phyloP scores from a whole-genome alignment of 2,797 vertebrate genomes.

The Tenualosa thibaudeaui region DNA sequence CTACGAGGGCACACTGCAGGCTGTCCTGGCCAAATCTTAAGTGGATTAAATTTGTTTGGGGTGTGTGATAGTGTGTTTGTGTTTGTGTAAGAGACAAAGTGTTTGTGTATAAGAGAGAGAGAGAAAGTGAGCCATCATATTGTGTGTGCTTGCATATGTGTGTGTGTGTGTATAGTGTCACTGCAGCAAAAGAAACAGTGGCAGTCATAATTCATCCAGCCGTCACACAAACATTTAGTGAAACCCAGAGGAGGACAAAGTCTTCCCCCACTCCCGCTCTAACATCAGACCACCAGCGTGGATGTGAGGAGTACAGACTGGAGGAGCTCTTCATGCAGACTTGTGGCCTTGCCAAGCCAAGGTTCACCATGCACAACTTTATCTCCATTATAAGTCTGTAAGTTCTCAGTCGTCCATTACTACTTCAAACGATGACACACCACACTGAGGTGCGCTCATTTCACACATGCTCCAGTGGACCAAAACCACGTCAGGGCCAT shows the following conservation, averaged over 20 bases:
- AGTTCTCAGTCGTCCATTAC: too few species aligned
- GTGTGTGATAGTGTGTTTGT: neutral
- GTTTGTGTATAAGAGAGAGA: conserved; percentile 20
- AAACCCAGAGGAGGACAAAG: neutral
- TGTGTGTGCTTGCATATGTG: neutral
- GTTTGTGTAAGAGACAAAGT: neutral
- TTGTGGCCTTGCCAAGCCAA: too few species aligned
- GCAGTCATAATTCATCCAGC: neutral
- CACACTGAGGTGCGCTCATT: too few species aligned
- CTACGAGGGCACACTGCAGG: neutral
- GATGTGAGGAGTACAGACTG: neutral
- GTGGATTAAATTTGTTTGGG: conserved; percentile 14
- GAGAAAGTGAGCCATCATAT: too few species aligned
- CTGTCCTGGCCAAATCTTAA: neutral
- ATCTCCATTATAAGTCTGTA: too few species aligned
- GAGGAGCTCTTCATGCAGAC: neutral
- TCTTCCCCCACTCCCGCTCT: neutral
- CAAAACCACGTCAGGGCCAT: too few species aligned
- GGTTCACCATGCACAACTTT: too few species aligned
- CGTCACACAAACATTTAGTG: neutral
- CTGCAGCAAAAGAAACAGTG: neutral
- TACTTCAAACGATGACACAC: too few species aligned
- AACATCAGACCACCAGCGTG: neutral
- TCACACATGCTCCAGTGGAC: too few species aligned
- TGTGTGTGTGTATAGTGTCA: conserved; percentile 13